phyloP scores from a whole-genome alignment of 2,797 vertebrate genomes.

The Sebastes hopkinsi region DNA sequence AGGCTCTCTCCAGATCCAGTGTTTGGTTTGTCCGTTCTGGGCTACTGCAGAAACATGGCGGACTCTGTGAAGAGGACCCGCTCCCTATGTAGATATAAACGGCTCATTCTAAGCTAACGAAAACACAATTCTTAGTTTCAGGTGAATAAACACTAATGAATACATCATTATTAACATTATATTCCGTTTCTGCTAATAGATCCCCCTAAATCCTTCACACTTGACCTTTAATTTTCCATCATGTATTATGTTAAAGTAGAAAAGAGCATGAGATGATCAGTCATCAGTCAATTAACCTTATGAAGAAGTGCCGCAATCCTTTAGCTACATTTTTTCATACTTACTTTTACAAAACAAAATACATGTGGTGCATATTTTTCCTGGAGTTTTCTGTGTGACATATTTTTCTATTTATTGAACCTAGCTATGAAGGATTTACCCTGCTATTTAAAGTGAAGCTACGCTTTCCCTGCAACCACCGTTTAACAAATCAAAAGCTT shows the following conservation, averaged over 20 bases:
- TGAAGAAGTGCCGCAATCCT: not conserved
- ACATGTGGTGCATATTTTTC: not conserved
- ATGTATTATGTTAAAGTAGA: not conserved
- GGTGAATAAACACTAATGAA: too few relatives aligned
- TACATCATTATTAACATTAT: too few relatives aligned
- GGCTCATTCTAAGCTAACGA: too few relatives aligned
- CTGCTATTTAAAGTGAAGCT: constrained; percentile 37
- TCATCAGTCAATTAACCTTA: not conserved
- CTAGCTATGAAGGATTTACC: constrained; percentile 31
- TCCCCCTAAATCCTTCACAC: too few relatives aligned
- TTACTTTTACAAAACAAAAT: not conserved
- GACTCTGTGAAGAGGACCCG: too few relatives aligned
- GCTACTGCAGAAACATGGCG: too few relatives aligned
- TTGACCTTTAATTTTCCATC: not conserved
- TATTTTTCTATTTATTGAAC: constrained; percentile 21
- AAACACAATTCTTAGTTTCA: too few relatives aligned
- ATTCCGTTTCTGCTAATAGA: too few relatives aligned
- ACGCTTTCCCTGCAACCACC: constrained; percentile 27
- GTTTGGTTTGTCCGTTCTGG: too few relatives aligned
- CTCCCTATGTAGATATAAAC: too few relatives aligned
- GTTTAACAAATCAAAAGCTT: constrained; percentile 49
- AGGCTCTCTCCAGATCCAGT: too few relatives aligned
- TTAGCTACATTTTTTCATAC: not conserved
- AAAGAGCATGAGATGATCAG: not conserved
- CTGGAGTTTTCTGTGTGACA: constrained; percentile 3